Percentiles rank a stretch among this genome's conserved stretches.
These are phyloP conservation scores for Acrobasis suavella DNA, from an alignment of 2,888 invertebrate genomes.

Conservation along the genomic window DNA sequence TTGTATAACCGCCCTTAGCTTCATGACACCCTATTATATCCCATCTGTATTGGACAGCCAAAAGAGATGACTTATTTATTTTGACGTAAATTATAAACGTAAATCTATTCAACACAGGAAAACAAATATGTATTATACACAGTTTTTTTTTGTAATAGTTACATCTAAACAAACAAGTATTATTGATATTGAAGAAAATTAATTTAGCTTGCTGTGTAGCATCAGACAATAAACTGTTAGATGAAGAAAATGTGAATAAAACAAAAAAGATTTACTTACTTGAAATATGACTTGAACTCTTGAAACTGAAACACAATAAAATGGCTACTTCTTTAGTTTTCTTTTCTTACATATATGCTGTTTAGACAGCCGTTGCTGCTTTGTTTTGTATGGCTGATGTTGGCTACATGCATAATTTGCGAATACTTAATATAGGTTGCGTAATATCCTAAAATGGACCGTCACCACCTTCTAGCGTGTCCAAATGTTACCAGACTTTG, in stretches of 20 bases:
- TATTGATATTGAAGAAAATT: too few relatives aligned
- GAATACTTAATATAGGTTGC: constrained; percentile 5
- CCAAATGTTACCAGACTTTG: not conserved
- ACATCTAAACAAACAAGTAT: too few relatives aligned
- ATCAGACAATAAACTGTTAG: too few relatives aligned
- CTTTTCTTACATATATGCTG: not conserved
- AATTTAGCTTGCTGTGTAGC: too few relatives aligned
- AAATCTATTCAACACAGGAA: constrained; percentile 17
- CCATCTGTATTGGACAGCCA: constrained; percentile 53
- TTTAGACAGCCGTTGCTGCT: constrained; percentile 4
- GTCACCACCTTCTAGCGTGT: not conserved
- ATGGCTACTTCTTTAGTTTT: too few relatives aligned
- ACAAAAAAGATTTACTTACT: too few relatives aligned
- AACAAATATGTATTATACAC: not conserved
- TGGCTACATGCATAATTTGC: constrained; percentile 1
- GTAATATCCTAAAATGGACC: constrained; percentile 6
- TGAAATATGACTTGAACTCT: too few relatives aligned
- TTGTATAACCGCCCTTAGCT: constrained; percentile 40
- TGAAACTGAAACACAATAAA: too few relatives aligned
- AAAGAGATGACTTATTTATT: constrained; percentile 38
- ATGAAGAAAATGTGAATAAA: too few relatives aligned
- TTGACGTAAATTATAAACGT: constrained; percentile 28
- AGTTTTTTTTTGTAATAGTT: too few relatives aligned
- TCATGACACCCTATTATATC: constrained; percentile 51
- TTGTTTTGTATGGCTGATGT: not conserved